Percentiles rank a stretch among this genome's conserved stretches.
These are phyloP conservation scores for Melitaea cinxia DNA, from an alignment of 1,140 invertebrate genomes.

Conservation along the genomic window DNA sequence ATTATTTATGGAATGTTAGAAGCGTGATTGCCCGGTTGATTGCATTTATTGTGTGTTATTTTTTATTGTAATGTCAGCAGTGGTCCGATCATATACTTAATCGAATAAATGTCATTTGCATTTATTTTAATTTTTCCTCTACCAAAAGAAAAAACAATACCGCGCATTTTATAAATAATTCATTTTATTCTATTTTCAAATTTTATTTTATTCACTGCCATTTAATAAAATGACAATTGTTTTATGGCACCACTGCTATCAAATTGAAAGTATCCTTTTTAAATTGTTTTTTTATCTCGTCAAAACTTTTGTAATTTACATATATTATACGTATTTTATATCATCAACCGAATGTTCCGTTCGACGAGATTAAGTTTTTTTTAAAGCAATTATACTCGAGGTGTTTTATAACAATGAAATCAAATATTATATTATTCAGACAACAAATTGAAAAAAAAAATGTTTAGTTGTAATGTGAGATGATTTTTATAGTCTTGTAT, in stretches of 20 bases:
- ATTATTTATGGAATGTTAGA: slow-evolving; percentile 63
- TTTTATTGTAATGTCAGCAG: slow-evolving; percentile 16
- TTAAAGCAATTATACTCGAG: slow-evolving; percentile 3
- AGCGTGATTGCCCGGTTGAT: slow-evolving; percentile 51
- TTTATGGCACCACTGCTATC: slow-evolving; percentile 19
- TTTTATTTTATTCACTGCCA: slow-evolving; percentile 40
- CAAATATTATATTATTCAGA: slow-evolving; percentile 24
- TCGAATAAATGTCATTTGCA: slow-evolving; percentile 15
- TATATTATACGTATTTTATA: slow-evolving; percentile 7
- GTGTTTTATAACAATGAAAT: slow-evolving; percentile 17
- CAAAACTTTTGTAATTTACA: slow-evolving; percentile 11
- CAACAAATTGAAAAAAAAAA: slow-evolving; percentile 8
- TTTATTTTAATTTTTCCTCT: slow-evolving; percentile 11
- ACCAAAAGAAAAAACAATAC: slow-evolving; percentile 1
- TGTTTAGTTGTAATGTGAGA: slow-evolving; percentile 47
- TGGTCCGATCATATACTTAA: slow-evolving; percentile 34
- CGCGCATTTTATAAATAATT: slow-evolving; percentile 8
- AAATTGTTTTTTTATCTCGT: slow-evolving; percentile 6
- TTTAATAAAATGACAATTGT: slow-evolving; percentile 4
- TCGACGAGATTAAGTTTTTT: slow-evolving; percentile 21
- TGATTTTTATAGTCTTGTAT: slow-evolving; percentile 74
- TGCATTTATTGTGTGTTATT: slow-evolving; percentile 60
- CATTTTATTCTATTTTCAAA: slow-evolving; percentile 3
- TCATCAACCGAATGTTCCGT: background rate
- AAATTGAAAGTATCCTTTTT: slow-evolving; percentile 9